phyloP scores from a whole-genome alignment of 2,888 invertebrate species.

The Dendrolimus houi region DNA sequence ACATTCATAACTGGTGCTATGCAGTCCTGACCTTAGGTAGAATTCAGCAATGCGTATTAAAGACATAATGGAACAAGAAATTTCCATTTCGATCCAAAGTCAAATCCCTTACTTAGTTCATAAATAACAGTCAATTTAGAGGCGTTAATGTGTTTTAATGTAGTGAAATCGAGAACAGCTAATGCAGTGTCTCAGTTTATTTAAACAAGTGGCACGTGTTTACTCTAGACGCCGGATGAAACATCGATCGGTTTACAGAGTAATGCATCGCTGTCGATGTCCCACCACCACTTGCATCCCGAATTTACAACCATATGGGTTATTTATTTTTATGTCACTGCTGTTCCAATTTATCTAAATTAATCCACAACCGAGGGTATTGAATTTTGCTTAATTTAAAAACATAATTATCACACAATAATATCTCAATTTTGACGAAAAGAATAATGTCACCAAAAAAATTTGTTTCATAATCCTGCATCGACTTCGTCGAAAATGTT shows the following conservation, averaged over 20 bases:
- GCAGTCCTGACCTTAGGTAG: too few relatives aligned
- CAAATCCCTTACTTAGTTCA: slow-evolving; percentile 35
- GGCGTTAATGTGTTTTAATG: slow-evolving; percentile 74
- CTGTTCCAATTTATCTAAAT: not conserved
- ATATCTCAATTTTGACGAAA: too few relatives aligned
- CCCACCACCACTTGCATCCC: slow-evolving; percentile 41
- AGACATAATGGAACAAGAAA: slow-evolving; percentile 13
- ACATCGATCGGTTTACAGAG: slow-evolving; percentile 70
- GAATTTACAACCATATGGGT: slow-evolving; percentile 9
- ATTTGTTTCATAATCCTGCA: too few relatives aligned
- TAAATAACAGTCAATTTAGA: slow-evolving; percentile 60
- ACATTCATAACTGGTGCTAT: too few relatives aligned
- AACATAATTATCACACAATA: too few relatives aligned
- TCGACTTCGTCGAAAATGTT: too few relatives aligned
- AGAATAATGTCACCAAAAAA: too few relatives aligned
- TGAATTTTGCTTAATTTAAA: too few relatives aligned
- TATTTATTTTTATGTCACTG: slow-evolving; percentile 1
- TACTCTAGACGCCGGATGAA: slow-evolving; percentile 67
- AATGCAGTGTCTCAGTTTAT: slow-evolving; percentile 69
- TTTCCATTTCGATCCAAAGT: slow-evolving; percentile 17
- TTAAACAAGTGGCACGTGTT: slow-evolving; percentile 75
- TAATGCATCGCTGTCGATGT: slow-evolving; percentile 66
- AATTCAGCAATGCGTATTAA: too few relatives aligned
- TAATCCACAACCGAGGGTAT: too few relatives aligned
- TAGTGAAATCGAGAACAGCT: slow-evolving; percentile 72